Conservation (phyloP, 2,888 invertebrate genomes). For the Girardia tigrina region DNA sequence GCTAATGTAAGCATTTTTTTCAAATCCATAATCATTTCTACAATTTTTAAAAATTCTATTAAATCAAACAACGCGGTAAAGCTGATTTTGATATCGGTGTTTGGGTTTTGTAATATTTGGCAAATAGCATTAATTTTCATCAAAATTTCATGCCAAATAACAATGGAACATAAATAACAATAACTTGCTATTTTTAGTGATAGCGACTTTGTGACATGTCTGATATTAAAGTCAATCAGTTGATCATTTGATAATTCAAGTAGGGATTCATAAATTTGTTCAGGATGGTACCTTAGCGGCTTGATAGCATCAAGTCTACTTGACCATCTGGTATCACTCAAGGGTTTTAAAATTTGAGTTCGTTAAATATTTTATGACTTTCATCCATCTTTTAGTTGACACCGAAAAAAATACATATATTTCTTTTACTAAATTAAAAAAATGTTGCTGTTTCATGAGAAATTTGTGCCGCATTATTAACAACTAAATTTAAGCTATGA, state of each 20-base stretch:
- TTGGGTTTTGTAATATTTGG: constrained; percentile 2
- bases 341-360: constrained; percentile 1
- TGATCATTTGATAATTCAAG: constrained; percentile 20
- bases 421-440: constrained; percentile 13
- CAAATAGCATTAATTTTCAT: constrained; percentile 10
- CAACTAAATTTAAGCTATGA: constrained; percentile 23
- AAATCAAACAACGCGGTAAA: not conserved
- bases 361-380: constrained; percentile 8
- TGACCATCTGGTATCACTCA: not conserved
- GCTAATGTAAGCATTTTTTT: not conserved
- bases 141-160: not conserved
- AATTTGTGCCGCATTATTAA: constrained; percentile 11
- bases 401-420: constrained; percentile 13
- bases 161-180: not conserved
- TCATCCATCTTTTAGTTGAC: not conserved
- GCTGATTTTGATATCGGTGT: not conserved
- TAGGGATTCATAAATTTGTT: constrained; percentile 7
- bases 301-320: constrained; percentile 2
- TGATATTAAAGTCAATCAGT: constrained; percentile 15
- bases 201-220: not conserved
- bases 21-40: not conserved
- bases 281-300: constrained; percentile 9
- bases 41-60: not conserved
- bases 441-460: not conserved
- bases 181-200: constrained; percentile 18